Conservation (phyloP, 2,888 invertebrate genomes). For the Dasysyrphus albostriatus region DNA sequence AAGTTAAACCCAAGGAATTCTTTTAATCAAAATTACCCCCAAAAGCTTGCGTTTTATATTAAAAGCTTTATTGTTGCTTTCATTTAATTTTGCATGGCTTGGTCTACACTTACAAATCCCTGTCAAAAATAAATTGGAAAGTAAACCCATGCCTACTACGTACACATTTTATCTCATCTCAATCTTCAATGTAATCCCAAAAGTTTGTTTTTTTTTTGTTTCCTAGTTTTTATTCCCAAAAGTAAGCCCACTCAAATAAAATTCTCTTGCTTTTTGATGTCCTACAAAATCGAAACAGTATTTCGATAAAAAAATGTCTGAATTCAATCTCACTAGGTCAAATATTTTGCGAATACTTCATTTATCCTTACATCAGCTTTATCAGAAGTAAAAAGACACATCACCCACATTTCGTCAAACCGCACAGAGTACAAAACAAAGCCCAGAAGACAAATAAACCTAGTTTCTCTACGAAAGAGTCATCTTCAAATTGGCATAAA, state of each 20-base stretch:
- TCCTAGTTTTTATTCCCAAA: background rate
- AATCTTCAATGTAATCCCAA: background rate
- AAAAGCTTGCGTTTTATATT: background rate
- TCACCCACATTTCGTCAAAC: background rate
- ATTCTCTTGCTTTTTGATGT: background rate
- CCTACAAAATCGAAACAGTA: background rate
- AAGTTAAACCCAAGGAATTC: background rate
- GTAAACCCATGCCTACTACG: background rate
- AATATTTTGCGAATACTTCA: background rate
- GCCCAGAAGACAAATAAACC: constrained; percentile 49
- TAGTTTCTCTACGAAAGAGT: constrained; percentile 26
- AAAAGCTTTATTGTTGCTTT: background rate
- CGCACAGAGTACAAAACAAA: constrained; percentile 1
- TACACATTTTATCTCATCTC: background rate
- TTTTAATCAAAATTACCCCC: background rate
- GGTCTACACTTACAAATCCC: background rate
- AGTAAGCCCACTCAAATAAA: background rate
- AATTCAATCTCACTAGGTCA: background rate
- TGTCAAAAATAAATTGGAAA: constrained; percentile 4
- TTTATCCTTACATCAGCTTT: background rate
- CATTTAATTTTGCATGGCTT: background rate
- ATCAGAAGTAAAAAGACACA: background rate
- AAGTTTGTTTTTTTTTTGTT: background rate
- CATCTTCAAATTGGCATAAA: constrained; percentile 54
- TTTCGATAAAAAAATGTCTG: background rate